Evolutionary conservation across 2,888 invertebrate genomes (phyloP), one percentile per base, ranked within the genome.

Genomic region (Netelia virgata): DNA sequence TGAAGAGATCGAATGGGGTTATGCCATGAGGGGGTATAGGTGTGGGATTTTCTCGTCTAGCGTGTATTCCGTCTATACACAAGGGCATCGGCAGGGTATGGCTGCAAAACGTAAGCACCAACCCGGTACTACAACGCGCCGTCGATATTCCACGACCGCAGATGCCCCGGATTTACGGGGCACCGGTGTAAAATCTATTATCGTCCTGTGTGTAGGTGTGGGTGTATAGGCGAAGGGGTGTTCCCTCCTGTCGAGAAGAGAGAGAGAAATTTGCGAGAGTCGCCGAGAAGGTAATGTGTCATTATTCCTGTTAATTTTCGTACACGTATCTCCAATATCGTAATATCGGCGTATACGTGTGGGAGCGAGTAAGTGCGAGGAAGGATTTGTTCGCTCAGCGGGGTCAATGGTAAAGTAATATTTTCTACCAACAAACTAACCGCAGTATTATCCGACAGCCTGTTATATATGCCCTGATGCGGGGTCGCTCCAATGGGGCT

Each of bases 111-210:
- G 77, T 69, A 78, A 55, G 76, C 83, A 16, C 47, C 79, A 66
- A 66, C 72, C 72, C 41, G 68, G 50, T 20, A 64, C 68, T 18
- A 73, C 77, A 72, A 50, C 72, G 68, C 28, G 66, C 75, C 76
- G 82, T 76, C 82, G 86, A 85, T 86, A 76, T 82, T 83, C 70
- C 57, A 66, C 81, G 61, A 75, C 86, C 85, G 77, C 84, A 86
- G 79, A 83, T 84, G 85, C 82, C 66, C 80, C 73, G 81, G 77
- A 83, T 87, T 87, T 87, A 86, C 86, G 83, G 76, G 59, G 28
- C 70, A 74, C 81, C 70, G 81, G 86, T 74, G 83, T 77, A 83
- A 76, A 82, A 87, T 86, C 84, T 87, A 87, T 87, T 86, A 83
- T 85, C 83, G 72, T 73, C 55, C 50, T 41, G 41, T 76, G 23